phyloP scores from a whole-genome alignment of 2,113 vertebrate species.

The Dissostichus mawsoni region DNA sequence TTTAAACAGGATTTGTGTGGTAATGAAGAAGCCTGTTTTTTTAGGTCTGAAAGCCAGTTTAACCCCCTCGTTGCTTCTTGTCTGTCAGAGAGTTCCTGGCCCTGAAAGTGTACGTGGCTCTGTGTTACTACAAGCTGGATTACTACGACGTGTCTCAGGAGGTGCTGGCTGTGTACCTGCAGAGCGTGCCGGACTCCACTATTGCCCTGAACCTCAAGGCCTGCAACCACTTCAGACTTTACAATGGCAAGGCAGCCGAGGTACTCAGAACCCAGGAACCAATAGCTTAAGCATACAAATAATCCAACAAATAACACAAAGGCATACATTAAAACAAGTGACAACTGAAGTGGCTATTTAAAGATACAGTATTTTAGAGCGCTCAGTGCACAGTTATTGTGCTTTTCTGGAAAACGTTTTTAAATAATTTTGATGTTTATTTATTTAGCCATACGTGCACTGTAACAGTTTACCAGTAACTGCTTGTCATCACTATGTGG shows the following conservation, averaged over 20 bases:
- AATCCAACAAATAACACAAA: not conserved
- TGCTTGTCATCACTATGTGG: not conserved
- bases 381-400: not conserved
- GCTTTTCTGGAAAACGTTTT: not conserved
- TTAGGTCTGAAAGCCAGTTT: not conserved
- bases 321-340: not conserved
- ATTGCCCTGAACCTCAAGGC: conserved; percentile 98
- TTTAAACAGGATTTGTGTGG: conserved; percentile 1
- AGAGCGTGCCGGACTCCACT: conserved; percentile 95
- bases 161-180: conserved; percentile 95
- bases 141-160: conserved; percentile 98
- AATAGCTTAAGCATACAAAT: not conserved
- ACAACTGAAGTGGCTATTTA: not conserved
- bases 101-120: conserved; percentile 96
- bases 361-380: not conserved
- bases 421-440: not conserved
- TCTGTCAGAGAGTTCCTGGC: conserved; percentile 90
- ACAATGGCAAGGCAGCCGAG: conserved; percentile 97
- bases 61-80: not conserved
- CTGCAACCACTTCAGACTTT: conserved; percentile 97
- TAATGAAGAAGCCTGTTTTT: not conserved
- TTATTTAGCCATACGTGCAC: not conserved
- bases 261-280: conserved; percentile 67
- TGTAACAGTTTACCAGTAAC: not conserved
- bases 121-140: conserved; percentile 98